Percentiles rank a stretch among this genome's conserved stretches.
Conservation (phyloP, 92 coral and sea anemone species). For the Siderastrea siderea region DNA sequence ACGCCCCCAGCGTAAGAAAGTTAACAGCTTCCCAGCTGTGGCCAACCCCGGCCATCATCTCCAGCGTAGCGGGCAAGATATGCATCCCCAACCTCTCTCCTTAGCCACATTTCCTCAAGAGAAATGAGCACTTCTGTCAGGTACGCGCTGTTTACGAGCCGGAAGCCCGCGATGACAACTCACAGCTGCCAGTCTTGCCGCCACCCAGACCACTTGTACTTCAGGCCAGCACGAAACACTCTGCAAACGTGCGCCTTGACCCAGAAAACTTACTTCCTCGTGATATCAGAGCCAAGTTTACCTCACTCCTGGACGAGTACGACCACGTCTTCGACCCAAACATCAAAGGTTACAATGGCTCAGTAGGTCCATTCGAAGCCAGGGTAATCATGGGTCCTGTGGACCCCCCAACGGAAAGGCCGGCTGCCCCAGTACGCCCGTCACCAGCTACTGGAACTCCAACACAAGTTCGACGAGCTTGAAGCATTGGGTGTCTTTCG, state of each 20-base stretch:
- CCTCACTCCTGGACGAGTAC: slow-evolving; percentile 22
- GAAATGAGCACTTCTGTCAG: slow-evolving; percentile 75
- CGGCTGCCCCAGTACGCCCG: slow-evolving; percentile 74
- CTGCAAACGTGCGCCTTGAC: slow-evolving; percentile 27
- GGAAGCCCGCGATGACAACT: background rate
- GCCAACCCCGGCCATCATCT: slow-evolving; percentile 44
- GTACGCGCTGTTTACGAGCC: background rate
- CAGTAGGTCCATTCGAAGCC: slow-evolving; percentile 63
- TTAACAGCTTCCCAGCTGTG: slow-evolving; percentile 33
- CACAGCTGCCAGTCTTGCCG: background rate
- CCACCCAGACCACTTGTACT: slow-evolving; percentile 2
- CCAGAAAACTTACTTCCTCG: slow-evolving; percentile 30
- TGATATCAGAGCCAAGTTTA: slow-evolving; percentile 28
- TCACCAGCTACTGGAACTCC: slow-evolving; percentile 41
- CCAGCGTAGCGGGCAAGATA: slow-evolving; percentile 56
- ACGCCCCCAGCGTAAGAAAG: slow-evolving; percentile 49
- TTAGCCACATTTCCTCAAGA: slow-evolving; percentile 60
- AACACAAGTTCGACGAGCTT: slow-evolving; percentile 26
- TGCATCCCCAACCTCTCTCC: slow-evolving; percentile 72
- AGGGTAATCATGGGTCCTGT: slow-evolving; percentile 75
- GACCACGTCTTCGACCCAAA: slow-evolving; percentile 56
- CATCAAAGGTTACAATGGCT: slow-evolving; percentile 80
- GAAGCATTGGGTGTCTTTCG: slow-evolving; percentile 43
- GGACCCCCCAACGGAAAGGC: slow-evolving; percentile 77
- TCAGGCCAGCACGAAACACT: slow-evolving; percentile 15